Conservation (phyloP, 2,797 vertebrate genomes). For the Oreochromis mossambicus region DNA sequence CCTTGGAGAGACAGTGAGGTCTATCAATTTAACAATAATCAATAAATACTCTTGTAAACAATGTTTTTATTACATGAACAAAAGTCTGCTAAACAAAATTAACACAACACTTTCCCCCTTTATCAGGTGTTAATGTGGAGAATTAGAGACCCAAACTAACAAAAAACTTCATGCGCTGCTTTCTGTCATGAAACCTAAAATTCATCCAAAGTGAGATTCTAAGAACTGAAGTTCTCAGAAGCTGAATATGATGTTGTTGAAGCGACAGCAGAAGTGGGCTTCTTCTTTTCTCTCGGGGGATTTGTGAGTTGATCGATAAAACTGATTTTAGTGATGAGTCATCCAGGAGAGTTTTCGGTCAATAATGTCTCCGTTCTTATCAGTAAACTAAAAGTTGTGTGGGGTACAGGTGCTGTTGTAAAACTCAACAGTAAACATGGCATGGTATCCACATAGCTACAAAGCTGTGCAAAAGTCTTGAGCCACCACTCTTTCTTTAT, state of each 20-base stretch:
- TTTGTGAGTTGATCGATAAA: background rate
- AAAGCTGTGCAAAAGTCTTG: background rate
- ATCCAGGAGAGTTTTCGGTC: background rate
- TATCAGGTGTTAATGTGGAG: background rate
- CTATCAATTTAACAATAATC: background rate
- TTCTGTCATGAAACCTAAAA: background rate
- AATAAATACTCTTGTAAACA: background rate
- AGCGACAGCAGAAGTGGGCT: background rate
- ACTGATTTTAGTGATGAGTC: background rate
- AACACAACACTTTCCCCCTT: background rate
- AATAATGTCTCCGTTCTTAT: background rate
- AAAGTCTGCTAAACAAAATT: background rate
- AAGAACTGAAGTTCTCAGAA: background rate
- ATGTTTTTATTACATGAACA: background rate
- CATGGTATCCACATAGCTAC: background rate
- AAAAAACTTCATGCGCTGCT: background rate
- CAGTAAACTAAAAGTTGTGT: background rate
- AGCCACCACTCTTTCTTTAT: background rate
- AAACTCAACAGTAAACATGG: background rate
- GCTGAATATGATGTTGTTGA: background rate
- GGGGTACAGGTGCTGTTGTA: background rate
- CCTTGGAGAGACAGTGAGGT: background rate
- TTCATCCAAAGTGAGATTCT: background rate
- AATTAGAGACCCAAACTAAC: background rate
- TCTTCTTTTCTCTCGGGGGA: background rate